Conservation (phyloP, 2,888 invertebrate genomes). For the Osmoderma eremita region DNA sequence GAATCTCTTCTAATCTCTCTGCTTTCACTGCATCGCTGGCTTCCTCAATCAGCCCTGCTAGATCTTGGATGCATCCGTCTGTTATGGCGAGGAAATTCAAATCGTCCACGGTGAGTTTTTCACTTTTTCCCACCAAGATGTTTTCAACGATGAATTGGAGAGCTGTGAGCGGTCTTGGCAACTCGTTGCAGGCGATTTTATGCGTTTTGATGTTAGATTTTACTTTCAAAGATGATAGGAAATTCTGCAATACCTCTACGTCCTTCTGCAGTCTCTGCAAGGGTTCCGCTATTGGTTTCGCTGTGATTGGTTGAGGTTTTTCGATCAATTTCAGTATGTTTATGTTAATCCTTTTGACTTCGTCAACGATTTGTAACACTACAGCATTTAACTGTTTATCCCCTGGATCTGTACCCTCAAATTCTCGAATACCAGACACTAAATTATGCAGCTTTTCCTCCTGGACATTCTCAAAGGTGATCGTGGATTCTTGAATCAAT, state of each 20-base stretch:
- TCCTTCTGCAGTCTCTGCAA: constrained; percentile 55
- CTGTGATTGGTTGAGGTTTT: constrained; percentile 40
- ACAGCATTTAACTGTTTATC: constrained; percentile 42
- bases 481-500: constrained; percentile 38
- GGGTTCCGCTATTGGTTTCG: constrained; percentile 45
- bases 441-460: constrained; percentile 43
- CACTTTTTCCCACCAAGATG: constrained; percentile 57
- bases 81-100: constrained; percentile 56
- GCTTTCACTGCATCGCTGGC: constrained; percentile 30
- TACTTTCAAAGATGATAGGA: constrained; percentile 50
- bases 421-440: constrained; percentile 40
- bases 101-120: constrained; percentile 56
- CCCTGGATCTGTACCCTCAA: constrained; percentile 35
- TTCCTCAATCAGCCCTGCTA: constrained; percentile 52
- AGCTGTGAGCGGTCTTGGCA: constrained; percentile 59
- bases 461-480: constrained; percentile 41
- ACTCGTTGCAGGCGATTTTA: constrained; percentile 54
- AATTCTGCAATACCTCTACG: constrained; percentile 57
- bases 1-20: constrained; percentile 38
- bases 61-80: constrained; percentile 54
- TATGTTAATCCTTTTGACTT: constrained; percentile 57
- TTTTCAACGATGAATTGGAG: constrained; percentile 58
- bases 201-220: constrained; percentile 52
- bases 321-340: constrained; percentile 59
- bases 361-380: constrained; percentile 56